phyloP scores from a whole-genome alignment of 2,797 vertebrate genomes.

The Sylvia borin region DNA sequence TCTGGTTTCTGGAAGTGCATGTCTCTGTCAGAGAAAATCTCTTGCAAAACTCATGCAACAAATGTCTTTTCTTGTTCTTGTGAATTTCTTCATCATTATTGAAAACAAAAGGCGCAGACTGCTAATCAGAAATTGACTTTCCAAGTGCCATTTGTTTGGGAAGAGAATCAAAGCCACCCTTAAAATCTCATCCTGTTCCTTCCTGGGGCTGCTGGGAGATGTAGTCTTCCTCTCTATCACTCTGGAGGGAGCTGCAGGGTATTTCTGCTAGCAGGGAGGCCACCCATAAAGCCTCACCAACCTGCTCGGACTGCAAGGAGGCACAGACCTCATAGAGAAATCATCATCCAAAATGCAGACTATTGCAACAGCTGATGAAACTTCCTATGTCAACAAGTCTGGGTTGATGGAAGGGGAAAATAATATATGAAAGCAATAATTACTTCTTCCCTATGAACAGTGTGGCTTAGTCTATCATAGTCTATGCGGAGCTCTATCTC shows the following conservation, averaged over 20 bases:
- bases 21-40: not conserved
- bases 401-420: not conserved
- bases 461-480: not conserved
- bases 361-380: not conserved
- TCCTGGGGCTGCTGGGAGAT: slow-evolving; percentile 53
- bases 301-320: not conserved
- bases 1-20: not conserved
- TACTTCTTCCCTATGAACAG: not conserved
- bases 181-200: not conserved
- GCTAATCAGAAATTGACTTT: not conserved
- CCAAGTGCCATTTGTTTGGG: not conserved
- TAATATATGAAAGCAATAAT: not conserved
- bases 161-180: not conserved
- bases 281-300: not conserved
- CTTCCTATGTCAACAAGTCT: not conserved
- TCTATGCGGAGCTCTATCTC: not conserved
- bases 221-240: not conserved
- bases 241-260: accelerated
- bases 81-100: not conserved
- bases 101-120: not conserved
- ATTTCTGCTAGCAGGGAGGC: not conserved
- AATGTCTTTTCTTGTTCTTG: not conserved
- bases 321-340: not conserved
- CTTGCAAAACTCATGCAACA: slow-evolving; percentile 24
- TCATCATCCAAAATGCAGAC: not conserved